Evolutionary conservation across 2,797 vertebrate species (phyloP).

Genomic region (Erethizon dorsatum): DNA sequence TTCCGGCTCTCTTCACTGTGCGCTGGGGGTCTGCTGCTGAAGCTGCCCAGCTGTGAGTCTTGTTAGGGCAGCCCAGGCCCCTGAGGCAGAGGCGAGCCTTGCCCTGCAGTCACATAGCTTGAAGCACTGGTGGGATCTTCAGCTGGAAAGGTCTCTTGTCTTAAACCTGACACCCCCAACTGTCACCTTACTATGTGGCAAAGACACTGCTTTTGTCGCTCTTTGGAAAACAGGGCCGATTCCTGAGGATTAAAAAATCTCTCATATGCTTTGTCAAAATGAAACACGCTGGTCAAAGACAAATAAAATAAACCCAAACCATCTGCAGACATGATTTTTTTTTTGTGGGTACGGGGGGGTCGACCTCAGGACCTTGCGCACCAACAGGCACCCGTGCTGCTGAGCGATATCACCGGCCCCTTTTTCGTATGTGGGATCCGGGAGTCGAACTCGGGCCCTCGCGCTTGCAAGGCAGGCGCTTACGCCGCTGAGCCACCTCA

Average conservation of each 20-base stretch:
- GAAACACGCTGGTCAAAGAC: not conserved
- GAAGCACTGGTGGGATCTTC: not conserved
- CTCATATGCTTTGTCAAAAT: not conserved
- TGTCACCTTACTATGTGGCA: fast-evolving
- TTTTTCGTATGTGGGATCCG: no score
- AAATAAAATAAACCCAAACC: not conserved
- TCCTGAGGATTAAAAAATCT: not conserved
- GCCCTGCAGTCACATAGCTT: not conserved
- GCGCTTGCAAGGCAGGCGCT: no score
- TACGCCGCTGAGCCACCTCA: no score
- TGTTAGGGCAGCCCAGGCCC: not conserved
- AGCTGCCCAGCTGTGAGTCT: not conserved
- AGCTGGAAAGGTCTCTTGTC: fast-evolving
- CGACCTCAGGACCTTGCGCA: no score
- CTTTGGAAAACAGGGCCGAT: not conserved
- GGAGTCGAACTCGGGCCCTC: no score
- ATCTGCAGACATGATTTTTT: fast-evolving
- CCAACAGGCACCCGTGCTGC: no score
- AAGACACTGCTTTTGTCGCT: not conserved
- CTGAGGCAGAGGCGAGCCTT: no score
- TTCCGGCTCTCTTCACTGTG: not conserved
- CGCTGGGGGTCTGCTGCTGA: not conserved
- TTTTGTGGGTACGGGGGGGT: no score
- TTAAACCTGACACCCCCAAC: not conserved
- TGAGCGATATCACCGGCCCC: no score